Conservation (phyloP, 2,797 vertebrate genomes). For the Lepus townsendii region DNA sequence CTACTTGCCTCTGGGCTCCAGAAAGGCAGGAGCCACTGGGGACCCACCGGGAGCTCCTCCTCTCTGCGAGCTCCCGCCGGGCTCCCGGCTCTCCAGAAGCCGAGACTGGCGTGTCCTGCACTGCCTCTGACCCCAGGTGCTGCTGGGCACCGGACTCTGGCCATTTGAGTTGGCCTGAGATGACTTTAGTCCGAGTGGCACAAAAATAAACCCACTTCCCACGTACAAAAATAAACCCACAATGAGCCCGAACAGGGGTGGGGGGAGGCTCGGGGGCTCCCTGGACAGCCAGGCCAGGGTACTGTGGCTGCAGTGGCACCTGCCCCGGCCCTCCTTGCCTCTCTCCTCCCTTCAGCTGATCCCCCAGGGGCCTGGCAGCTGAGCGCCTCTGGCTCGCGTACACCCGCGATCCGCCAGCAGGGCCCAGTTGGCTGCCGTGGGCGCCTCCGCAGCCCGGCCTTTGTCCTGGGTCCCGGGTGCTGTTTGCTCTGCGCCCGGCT, state of each 20-base stretch:
- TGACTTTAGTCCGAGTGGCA: not conserved
- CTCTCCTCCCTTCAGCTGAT: not conserved
- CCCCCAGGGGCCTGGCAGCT: slow-evolving; percentile 40
- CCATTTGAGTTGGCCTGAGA: not conserved
- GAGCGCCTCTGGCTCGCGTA: not conserved
- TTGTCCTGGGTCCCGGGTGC: slow-evolving; percentile 52
- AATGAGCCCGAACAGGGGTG: not conserved
- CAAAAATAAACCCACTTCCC: not conserved
- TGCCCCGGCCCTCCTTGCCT: not conserved
- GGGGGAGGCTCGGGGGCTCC: too few species aligned
- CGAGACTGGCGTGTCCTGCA: too few species aligned
- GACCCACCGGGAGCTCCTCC: not conserved
- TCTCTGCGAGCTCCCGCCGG: not conserved
- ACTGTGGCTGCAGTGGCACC: not conserved
- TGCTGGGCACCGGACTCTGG: not conserved
- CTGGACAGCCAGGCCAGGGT: not conserved
- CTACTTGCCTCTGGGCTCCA: not conserved
- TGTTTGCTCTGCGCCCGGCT: slow-evolving; percentile 44
- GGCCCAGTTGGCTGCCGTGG: not conserved
- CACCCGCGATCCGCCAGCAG: not conserved
- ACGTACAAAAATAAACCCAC: too few species aligned
- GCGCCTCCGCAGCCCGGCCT: slow-evolving; percentile 49
- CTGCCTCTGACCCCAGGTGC: not conserved
- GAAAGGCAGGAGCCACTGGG: fast-evolving
- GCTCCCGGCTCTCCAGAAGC: not conserved